Conservation (phyloP, 2,113 vertebrate species). For the Crotophaga sulcirostris region DNA sequence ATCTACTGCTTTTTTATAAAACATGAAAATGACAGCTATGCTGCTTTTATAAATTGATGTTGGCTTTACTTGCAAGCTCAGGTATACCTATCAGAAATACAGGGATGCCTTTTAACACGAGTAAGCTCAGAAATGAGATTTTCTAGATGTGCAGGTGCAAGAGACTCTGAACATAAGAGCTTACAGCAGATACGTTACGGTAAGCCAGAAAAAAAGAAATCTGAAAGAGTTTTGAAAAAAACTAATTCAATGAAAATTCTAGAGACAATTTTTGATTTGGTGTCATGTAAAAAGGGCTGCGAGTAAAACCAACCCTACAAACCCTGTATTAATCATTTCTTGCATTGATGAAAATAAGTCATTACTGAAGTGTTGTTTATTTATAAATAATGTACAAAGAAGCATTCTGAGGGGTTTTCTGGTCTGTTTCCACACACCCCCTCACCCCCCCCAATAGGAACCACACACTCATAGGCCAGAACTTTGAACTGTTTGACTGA, state of each 20-base stretch:
- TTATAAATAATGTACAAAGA: neutral
- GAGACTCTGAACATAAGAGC: neutral
- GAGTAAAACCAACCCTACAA: neutral
- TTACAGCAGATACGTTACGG: rapidly evolving
- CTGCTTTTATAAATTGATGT: neutral
- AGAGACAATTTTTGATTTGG: neutral
- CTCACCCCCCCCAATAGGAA: too few species aligned
- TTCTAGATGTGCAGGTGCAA: neutral
- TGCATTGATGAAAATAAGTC: neutral
- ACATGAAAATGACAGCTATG: neutral
- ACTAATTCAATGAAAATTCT: neutral
- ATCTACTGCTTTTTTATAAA: neutral
- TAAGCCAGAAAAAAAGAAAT: neutral
- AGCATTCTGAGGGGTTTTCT: too few species aligned
- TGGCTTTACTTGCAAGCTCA: neutral
- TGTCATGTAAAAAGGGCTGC: neutral
- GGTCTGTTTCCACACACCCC: too few species aligned
- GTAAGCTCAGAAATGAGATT: neutral
- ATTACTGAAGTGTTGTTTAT: neutral
- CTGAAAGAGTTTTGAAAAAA: neutral
- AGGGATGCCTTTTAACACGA: neutral
- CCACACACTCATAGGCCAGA: too few species aligned
- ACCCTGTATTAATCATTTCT: neutral
- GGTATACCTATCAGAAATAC: rapidly evolving
- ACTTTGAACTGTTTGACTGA: too few species aligned